A percentile compares a stretch with the other conserved stretches of the same genome.
phyloP scores from a whole-genome alignment of 2,888 invertebrate genomes.

The Neoitamus cyanurus region DNA sequence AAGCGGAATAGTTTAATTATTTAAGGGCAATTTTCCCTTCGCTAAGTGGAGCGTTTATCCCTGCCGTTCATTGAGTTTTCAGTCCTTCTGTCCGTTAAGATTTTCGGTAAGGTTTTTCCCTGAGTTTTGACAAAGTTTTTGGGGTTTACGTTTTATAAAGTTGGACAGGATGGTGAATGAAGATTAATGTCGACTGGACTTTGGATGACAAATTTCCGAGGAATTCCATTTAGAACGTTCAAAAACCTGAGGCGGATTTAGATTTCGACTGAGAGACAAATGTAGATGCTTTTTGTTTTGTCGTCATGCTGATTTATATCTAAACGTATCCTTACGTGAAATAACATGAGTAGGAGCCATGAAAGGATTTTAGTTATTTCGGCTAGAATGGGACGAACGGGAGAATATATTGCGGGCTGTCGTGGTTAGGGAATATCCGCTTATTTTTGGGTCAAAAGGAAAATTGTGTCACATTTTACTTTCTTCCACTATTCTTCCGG shows the following conservation, averaged over 20 bases:
- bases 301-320: not conserved
- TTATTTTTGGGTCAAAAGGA: too few species aligned
- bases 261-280: not conserved
- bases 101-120: not conserved
- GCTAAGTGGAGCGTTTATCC: conserved; percentile 1
- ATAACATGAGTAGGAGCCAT: not conserved
- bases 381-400: not conserved
- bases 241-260: not conserved
- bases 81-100: not conserved
- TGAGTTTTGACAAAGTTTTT: not conserved
- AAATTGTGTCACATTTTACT: too few species aligned
- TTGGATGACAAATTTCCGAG: not conserved
- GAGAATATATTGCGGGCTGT: too few species aligned
- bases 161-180: not conserved
- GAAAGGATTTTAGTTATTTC: too few species aligned
- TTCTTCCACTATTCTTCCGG: too few species aligned
- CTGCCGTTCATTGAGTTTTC: not conserved
- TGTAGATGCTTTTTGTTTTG: not conserved
- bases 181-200: not conserved
- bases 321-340: not conserved
- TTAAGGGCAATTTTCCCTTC: not conserved
- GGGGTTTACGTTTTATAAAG: not conserved
- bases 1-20: not conserved
- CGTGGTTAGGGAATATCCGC: too few species aligned
- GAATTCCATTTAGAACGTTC: not conserved